These are phyloP conservation scores for Osmerus eperlanus DNA, from an alignment of 2,113 vertebrate genomes.

Conservation along the genomic window DNA sequence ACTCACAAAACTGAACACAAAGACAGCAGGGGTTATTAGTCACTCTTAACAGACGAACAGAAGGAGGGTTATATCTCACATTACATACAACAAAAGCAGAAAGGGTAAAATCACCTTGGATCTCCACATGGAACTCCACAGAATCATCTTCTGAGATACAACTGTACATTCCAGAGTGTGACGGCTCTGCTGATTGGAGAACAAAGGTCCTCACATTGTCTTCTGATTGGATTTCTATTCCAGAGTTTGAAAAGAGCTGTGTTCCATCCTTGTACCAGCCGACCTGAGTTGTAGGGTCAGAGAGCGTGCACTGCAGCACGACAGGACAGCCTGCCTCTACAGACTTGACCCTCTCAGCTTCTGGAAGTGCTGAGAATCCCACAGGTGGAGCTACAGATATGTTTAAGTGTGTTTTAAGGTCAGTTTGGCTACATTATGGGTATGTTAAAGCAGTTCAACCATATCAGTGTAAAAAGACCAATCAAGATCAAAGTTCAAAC, in stretches of 20 bases:
- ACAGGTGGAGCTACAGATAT: conserved; percentile 75
- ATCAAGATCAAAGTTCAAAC: too few species aligned
- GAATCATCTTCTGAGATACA: conserved; percentile 73
- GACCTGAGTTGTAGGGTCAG: conserved; percentile 66
- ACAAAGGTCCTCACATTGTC: conserved; percentile 66
- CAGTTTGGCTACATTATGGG: not conserved
- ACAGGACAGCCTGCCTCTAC: conserved; percentile 65
- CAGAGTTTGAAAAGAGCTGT: conserved; percentile 58
- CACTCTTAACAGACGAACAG: conserved; percentile 50
- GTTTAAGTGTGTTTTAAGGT: conserved; percentile 56
- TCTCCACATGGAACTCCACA: conserved; percentile 74
- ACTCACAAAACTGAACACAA: conserved; percentile 38
- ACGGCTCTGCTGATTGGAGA: conserved; percentile 64
- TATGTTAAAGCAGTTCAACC: too few species aligned
- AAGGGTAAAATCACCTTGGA: conserved; percentile 73
- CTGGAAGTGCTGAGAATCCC: conserved; percentile 71
- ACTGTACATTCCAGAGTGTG: conserved; percentile 73
- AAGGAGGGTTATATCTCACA: conserved; percentile 48
- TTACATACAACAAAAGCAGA: conserved; percentile 50
- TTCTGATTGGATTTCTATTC: conserved; percentile 65
- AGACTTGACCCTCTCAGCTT: conserved; percentile 64
- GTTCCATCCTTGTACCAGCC: conserved; percentile 72
- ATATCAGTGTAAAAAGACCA: too few species aligned
- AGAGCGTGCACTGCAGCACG: conserved; percentile 70
- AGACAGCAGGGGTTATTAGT: conserved; percentile 63